A percentile compares a stretch with the other conserved stretches of the same genome.
Evolutionary conservation across 2,888 invertebrate genomes (phyloP).

Genomic region (Lithosia quadra): DNA sequence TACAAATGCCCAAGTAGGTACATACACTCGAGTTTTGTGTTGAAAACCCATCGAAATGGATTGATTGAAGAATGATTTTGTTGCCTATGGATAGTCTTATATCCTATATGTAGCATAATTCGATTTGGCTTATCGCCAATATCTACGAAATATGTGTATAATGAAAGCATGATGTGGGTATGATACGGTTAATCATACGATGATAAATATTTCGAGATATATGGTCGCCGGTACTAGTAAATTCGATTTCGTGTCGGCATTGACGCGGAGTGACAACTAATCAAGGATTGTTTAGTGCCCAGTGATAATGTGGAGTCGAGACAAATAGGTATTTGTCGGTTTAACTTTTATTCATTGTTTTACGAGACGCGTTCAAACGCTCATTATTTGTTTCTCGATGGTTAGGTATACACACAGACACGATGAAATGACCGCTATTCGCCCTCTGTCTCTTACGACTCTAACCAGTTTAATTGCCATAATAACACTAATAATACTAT

Average conservation of each 20-base stretch:
- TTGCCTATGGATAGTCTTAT: slow-evolving; percentile 31
- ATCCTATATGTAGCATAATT: slow-evolving; percentile 29
- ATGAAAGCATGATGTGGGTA: slow-evolving; percentile 28
- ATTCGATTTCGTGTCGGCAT: slow-evolving; percentile 26
- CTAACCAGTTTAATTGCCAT: slow-evolving; percentile 49
- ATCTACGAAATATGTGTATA: slow-evolving; percentile 21
- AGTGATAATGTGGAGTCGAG: slow-evolving; percentile 39
- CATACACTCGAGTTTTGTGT: background rate
- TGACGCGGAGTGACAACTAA: slow-evolving; percentile 20
- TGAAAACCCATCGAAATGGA: background rate
- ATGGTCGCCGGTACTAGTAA: slow-evolving; percentile 7
- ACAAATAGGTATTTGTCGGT: slow-evolving; percentile 31
- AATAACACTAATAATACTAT: slow-evolving; percentile 29
- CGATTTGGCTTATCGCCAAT: slow-evolving; percentile 43
- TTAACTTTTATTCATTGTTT: slow-evolving; percentile 40
- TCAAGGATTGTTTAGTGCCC: slow-evolving; percentile 38
- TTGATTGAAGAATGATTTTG: slow-evolving; percentile 6
- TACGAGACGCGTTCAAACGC: slow-evolving; percentile 29
- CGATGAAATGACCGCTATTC: slow-evolving; percentile 55
- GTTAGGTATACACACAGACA: slow-evolving; percentile 27
- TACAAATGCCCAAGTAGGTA: no score
- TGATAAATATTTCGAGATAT: slow-evolving; percentile 32
- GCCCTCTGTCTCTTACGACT: slow-evolving; percentile 54
- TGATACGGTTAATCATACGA: slow-evolving; percentile 32
- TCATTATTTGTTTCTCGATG: slow-evolving; percentile 24